phyloP scores from a whole-genome alignment of 2,888 invertebrate species.

The Catocala nupta region DNA sequence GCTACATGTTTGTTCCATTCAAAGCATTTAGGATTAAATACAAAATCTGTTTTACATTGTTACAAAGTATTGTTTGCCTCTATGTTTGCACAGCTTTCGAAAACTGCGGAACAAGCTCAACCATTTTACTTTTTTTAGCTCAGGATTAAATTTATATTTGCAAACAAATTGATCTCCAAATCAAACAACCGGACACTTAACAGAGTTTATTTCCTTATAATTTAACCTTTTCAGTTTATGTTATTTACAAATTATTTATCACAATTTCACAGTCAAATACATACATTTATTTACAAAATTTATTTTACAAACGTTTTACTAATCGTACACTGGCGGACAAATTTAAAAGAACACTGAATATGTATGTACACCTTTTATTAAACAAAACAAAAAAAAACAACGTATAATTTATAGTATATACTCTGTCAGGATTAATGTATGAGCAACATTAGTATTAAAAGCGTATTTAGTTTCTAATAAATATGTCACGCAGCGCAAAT shows the following conservation, averaged over 20 bases:
- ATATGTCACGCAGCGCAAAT: slow-evolving; percentile 36
- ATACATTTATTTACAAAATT: slow-evolving; percentile 69
- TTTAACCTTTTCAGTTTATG: slow-evolving; percentile 57
- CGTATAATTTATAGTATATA: neutral
- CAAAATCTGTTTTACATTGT: slow-evolving; percentile 27
- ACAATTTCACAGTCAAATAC: slow-evolving; percentile 77
- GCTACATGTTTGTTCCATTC: slow-evolving; percentile 5
- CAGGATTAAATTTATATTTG: slow-evolving; percentile 18
- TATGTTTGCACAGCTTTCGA: slow-evolving; percentile 30
- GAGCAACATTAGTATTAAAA: slow-evolving; percentile 9
- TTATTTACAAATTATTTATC: slow-evolving; percentile 76
- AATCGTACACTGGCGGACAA: slow-evolving; percentile 31
- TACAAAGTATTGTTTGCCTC: slow-evolving; percentile 32
- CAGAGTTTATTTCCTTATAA: slow-evolving; percentile 60
- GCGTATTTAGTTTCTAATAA: slow-evolving; percentile 23
- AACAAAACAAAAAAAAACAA: neutral
- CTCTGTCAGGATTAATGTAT: slow-evolving; percentile 10
- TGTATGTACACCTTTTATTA: neutral
- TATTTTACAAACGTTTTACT: slow-evolving; percentile 41
- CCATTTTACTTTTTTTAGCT: slow-evolving; percentile 14
- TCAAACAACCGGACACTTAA: slow-evolving; percentile 46
- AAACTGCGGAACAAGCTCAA: slow-evolving; percentile 15
- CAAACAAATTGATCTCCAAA: slow-evolving; percentile 28
- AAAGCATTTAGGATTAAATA: slow-evolving; percentile 16
- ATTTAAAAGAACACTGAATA: neutral